phyloP scores from a whole-genome alignment of 2,888 invertebrate genomes.

The Torymus auratus region DNA sequence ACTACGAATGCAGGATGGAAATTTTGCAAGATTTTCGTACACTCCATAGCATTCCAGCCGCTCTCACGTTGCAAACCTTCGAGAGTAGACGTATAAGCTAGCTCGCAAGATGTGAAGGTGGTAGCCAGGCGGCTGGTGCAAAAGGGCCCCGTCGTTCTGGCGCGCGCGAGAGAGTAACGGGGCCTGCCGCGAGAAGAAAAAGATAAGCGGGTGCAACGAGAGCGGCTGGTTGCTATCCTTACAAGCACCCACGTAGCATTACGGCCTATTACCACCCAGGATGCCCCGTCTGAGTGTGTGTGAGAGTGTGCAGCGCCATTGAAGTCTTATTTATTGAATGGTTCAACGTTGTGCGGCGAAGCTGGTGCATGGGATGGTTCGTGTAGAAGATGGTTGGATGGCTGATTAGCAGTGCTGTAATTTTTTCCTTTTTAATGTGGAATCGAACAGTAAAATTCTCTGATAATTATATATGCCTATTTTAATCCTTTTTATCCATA shows the following conservation, averaged over 20 bases:
- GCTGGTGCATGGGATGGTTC: neutral
- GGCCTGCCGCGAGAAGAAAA: conserved; percentile 41
- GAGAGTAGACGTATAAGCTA: conserved; percentile 11
- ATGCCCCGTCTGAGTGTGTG: conserved; percentile 54
- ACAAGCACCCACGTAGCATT: conserved; percentile 63
- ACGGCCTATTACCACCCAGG: conserved; percentile 71
- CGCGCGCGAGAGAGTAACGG: conserved; percentile 48
- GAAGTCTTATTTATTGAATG: conserved; percentile 72
- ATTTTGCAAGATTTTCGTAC: neutral
- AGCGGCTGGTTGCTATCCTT: conserved; percentile 37
- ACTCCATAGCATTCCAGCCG: too few relatives aligned
- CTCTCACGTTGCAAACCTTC: too few relatives aligned
- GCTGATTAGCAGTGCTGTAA: too few relatives aligned
- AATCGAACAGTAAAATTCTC: too few relatives aligned
- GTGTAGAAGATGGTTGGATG: neutral
- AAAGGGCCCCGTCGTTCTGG: conserved; percentile 22
- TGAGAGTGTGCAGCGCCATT: conserved; percentile 60
- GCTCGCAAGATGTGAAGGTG: neutral
- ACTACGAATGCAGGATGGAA: too few relatives aligned
- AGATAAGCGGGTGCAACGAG: conserved; percentile 45
- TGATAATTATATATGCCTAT: too few relatives aligned
- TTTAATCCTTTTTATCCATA: too few relatives aligned
- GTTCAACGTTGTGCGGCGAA: conserved; percentile 5
- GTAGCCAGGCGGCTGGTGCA: conserved; percentile 12
- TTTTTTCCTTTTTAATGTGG: too few relatives aligned